phyloP scores from a whole-genome alignment of 92 coral and sea anemone genomes.

The Umimayanthus chanpuru region DNA sequence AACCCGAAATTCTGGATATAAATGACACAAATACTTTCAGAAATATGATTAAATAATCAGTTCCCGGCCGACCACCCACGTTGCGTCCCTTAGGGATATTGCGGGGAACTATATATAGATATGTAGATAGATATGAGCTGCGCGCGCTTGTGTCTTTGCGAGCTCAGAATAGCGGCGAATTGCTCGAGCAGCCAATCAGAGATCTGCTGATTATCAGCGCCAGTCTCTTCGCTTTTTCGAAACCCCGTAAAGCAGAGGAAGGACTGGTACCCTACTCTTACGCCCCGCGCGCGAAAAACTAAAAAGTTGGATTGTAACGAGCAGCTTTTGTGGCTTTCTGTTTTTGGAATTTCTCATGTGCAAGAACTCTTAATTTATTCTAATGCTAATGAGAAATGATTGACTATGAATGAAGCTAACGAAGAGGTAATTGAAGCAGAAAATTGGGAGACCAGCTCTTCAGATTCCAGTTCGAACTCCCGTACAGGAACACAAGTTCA shows the following conservation, averaged over 20 bases:
- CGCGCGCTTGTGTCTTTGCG: no score
- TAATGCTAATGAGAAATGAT: background rate
- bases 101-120: no score
- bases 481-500: background rate
- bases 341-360: background rate
- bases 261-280: background rate
- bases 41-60: no score
- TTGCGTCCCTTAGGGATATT: no score
- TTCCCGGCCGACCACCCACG: no score
- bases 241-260: background rate
- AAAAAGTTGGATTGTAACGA: background rate
- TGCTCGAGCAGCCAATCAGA: no score
- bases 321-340: background rate
- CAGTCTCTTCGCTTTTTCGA: background rate
- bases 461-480: conserved; percentile 7
- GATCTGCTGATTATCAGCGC: background rate
- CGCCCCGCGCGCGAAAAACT: background rate
- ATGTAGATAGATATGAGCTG: no score
- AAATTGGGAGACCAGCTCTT: background rate
- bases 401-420: background rate
- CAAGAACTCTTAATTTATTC: background rate
- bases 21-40: no score
- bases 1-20: no score
- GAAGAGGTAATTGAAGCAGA: background rate
- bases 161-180: no score